phyloP scores from a whole-genome alignment of 2,888 invertebrate genomes.

The Rotaria macrura region DNA sequence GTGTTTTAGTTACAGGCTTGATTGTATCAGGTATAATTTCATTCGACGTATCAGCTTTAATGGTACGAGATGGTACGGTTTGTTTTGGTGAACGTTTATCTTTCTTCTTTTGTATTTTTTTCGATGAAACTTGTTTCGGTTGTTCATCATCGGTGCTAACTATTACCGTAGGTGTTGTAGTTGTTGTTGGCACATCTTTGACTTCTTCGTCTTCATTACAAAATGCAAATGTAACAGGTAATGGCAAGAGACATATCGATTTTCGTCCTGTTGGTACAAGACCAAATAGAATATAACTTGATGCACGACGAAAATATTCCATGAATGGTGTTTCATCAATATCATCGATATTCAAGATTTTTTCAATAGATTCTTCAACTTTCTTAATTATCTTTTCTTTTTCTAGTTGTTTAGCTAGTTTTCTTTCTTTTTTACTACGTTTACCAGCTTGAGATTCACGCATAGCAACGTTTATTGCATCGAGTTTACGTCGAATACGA shows the following conservation, averaged over 20 bases:
- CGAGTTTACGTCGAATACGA: slow-evolving; percentile 18
- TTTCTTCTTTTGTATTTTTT: not conserved
- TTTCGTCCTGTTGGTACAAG: not conserved
- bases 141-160: not conserved
- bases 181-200: not conserved
- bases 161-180: not conserved
- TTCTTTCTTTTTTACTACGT: not conserved
- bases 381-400: not conserved
- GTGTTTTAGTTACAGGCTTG: not conserved
- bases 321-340: not conserved
- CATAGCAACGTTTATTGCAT: not conserved
- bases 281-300: not conserved
- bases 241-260: not conserved
- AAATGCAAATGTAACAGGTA: not conserved
- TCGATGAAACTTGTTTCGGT: not conserved
- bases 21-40: not conserved
- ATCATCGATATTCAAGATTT: not conserved
- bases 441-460: not conserved
- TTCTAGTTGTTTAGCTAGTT: not conserved
- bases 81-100: not conserved
- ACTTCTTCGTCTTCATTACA: not conserved
- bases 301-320: not conserved
- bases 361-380: slow-evolving; percentile 4
- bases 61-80: not conserved
- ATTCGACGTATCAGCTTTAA: not conserved